Evolutionary conservation across 2,888 invertebrate species (phyloP).

Genomic region (Rugalucina vietnamica): DNA sequence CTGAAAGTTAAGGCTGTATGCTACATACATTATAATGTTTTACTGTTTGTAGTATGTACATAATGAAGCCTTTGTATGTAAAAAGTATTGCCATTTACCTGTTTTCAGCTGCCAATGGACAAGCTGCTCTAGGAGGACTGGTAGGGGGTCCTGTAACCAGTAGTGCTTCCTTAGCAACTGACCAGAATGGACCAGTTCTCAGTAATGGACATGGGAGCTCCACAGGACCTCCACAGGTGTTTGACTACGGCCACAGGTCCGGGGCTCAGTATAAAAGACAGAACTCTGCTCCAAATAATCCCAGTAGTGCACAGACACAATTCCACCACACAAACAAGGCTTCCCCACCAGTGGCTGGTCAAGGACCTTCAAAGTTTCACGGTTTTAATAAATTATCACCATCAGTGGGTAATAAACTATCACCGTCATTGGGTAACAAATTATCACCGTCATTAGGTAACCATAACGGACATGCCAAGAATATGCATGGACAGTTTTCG

Average conservation of each 20-base stretch:
- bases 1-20: no score
- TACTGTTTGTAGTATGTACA: no score
- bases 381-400: background rate
- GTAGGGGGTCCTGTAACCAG: background rate
- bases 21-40: no score
- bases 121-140: background rate
- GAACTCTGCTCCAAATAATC: slow-evolving; percentile 50
- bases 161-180: background rate
- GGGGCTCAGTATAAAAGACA: slow-evolving; percentile 43
- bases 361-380: background rate
- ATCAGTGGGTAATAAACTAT: background rate
- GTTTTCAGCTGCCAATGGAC: background rate
- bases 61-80: no score
- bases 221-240: slow-evolving; percentile 39
- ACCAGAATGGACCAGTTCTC: slow-evolving; percentile 1
- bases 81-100: no score
- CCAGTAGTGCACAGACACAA: slow-evolving; percentile 6
- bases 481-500: background rate
- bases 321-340: background rate
- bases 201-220: background rate
- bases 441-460: slow-evolving; percentile 4
- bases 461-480: background rate
- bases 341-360: background rate
- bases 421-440: no score
- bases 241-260: slow-evolving; percentile 61